phyloP scores from a whole-genome alignment of 2,113 vertebrate species.

The Tinamus guttatus region DNA sequence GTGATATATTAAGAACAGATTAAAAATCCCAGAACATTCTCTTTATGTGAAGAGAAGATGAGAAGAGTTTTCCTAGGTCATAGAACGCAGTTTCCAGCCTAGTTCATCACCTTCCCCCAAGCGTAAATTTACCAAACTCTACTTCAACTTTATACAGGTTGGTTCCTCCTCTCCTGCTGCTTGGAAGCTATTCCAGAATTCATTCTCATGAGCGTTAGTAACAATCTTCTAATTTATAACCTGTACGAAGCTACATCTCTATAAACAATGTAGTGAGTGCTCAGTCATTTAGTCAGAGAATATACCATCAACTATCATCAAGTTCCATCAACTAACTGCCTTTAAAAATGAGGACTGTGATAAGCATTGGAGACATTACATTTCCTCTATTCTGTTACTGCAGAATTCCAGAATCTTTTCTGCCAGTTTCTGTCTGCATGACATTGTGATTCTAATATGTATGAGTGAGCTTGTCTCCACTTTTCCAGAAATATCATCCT shows the following conservation, averaged over 20 bases:
- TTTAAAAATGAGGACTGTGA: background rate
- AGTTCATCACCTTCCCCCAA: background rate
- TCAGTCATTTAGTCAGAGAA: background rate
- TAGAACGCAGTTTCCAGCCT: background rate
- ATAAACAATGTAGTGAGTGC: background rate
- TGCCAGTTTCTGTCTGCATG: background rate
- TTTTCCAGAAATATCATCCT: background rate
- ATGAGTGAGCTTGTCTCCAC: constrained; percentile 3
- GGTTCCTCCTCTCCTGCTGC: background rate
- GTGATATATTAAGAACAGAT: background rate
- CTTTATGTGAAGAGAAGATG: background rate
- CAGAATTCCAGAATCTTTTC: constrained; percentile 23
- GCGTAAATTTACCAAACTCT: background rate
- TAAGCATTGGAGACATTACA: background rate
- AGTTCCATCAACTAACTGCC: background rate
- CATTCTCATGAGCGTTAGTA: background rate
- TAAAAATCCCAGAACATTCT: background rate
- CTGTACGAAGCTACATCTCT: background rate
- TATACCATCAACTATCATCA: background rate
- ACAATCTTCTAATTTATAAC: background rate
- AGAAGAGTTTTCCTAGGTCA: background rate
- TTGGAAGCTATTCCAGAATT: background rate
- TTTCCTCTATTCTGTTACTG: background rate
- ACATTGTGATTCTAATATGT: background rate
- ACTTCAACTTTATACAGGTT: background rate